Base-by-base conservation (phyloP, 2,113 vertebrate species). In the Paradoxurus hermaphroditus region DNA sequence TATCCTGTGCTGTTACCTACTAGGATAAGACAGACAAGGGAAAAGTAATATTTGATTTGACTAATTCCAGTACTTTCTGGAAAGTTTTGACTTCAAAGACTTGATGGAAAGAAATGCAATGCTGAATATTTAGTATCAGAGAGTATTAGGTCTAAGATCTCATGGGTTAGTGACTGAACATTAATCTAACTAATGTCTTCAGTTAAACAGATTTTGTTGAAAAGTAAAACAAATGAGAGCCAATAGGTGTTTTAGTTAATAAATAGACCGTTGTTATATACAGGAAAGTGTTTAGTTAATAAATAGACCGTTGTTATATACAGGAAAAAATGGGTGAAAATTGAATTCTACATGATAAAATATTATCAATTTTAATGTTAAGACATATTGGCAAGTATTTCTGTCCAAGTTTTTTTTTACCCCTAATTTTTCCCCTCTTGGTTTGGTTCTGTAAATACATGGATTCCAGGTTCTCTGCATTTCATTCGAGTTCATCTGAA, bases 101-200 rank as follows among this genome's bases (percentile, higher is more conserved):
- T 75, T 87, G 12, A 14, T 96, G 59, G 83, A 84, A 96, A 96
- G 21, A 88, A 86, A 29, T 53, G 36, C 3, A 94, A 93, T 95
- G 51, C 36, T 86, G 67, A 94, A 12, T 90, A 29, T 56, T 94
- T 85, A 85, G 73, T 88, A 78, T 79, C 14, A 68, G 19, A 95
- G 25, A 83, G 8, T 78, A 72, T 62, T 51, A 62, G 23, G 29
- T 68, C 63, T 95, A 70, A 90, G 41, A 77, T 82, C 27, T 94
- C 59, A 92, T 0, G 15, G 16, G 5, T 56, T 96, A 16, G 56
- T 81, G 36, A 91, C 49, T 63, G 15, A 27, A 83, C 31, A 83
- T 91, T 96, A 85, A 62, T 93, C 14, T 92, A 73, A 96, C 63
- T 88, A 87, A 91, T 94, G 19, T 78, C 7, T 91, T 95, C 29